Percentiles rank a stretch among this genome's conserved stretches.
phyloP scores from a whole-genome alignment of 64 coral and sea anemone species.

The Dendrophyllia cribrosa region DNA sequence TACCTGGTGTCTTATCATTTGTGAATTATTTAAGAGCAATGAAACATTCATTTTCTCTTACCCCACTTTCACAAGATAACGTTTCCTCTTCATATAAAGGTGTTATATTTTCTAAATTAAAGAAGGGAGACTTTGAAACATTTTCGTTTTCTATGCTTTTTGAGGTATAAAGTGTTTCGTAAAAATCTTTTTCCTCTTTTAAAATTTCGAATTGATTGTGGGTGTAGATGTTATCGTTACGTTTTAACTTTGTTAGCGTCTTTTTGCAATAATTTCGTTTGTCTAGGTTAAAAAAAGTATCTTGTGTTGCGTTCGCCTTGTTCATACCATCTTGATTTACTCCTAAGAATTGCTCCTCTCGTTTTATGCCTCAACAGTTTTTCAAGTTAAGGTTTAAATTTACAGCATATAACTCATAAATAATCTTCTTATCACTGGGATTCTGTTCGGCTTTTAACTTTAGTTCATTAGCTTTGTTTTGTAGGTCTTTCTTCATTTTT shows the following conservation, averaged over 20 bases:
- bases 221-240: neutral
- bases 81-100: neutral
- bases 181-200: slow-evolving; percentile 25
- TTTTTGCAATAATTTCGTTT: neutral
- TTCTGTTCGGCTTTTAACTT: neutral
- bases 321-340: slow-evolving; percentile 25
- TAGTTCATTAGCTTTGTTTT: slow-evolving; percentile 9
- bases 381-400: neutral
- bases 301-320: neutral
- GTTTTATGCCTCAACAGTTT: slow-evolving; percentile 1
- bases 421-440: neutral
- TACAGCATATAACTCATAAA: neutral
- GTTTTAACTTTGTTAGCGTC: neutral
- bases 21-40: neutral
- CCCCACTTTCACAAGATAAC: neutral
- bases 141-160: neutral
- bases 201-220: slow-evolving; percentile 2
- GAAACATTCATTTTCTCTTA: neutral
- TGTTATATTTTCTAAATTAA: neutral
- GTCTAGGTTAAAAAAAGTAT: slow-evolving; percentile 12
- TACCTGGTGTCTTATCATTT: slow-evolving; percentile 13
- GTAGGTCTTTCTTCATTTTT: slow-evolving; percentile 7
- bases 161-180: slow-evolving; percentile 18
- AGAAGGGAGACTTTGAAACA: neutral
- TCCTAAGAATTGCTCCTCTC: neutral